Percentiles rank a stretch among this genome's conserved stretches.
Evolutionary conservation across 2,113 vertebrate species (phyloP).

Genomic region (Haliaeetus leucogaster): DNA sequence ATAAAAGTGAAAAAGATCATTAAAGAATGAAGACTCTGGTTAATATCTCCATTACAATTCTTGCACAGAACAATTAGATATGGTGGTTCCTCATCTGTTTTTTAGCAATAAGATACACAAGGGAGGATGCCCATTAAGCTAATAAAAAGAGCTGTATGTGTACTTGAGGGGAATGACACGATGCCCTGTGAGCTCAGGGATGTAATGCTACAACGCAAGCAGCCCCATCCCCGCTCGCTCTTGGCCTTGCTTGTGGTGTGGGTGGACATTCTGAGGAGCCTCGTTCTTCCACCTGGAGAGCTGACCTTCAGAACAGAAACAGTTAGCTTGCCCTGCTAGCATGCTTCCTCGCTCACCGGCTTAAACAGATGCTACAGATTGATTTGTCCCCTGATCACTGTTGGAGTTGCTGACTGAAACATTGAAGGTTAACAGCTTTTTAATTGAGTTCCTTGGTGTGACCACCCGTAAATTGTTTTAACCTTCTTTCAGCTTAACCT

Average conservation of each 20-base stretch:
- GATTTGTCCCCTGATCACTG: neutral
- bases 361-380: neutral
- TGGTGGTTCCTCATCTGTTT: neutral
- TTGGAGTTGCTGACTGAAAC: neutral
- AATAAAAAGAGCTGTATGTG: neutral
- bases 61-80: neutral
- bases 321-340: neutral
- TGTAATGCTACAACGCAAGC: neutral
- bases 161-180: accelerated
- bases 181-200: neutral
- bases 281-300: neutral
- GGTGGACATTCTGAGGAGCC: neutral
- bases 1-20: neutral
- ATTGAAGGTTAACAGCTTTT: neutral
- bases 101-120: neutral
- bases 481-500: neutral
- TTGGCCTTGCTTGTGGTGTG: neutral
- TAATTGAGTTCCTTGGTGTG: neutral
- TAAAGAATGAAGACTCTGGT: neutral
- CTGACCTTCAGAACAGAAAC: neutral
- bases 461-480: neutral
- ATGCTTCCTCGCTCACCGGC: neutral
- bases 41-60: neutral
- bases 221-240: neutral
- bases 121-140: neutral